These are phyloP conservation scores for Chrysina gloriosa DNA, from an alignment of 2,888 invertebrate species.

Conservation along the genomic window DNA sequence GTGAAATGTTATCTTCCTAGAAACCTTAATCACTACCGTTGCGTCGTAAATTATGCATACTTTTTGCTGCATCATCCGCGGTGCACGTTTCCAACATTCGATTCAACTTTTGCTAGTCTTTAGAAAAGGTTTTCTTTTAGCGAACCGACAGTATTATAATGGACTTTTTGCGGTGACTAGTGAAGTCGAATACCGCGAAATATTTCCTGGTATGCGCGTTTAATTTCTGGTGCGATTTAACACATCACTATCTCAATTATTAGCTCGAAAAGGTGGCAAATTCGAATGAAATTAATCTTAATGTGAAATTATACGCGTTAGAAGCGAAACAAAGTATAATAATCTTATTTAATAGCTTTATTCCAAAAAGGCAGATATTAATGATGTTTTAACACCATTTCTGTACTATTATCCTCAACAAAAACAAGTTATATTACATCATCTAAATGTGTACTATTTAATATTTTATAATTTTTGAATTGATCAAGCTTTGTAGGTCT, in stretches of 20 bases:
- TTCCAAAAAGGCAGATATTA: too few relatives aligned
- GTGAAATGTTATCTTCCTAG: conserved; percentile 24
- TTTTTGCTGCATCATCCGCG: conserved; percentile 12
- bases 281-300: conserved; percentile 22
- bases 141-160: not conserved
- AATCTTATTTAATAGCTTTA: not conserved
- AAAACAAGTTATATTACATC: too few relatives aligned
- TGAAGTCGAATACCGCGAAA: conserved; percentile 18
- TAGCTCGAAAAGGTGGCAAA: conserved; percentile 7
- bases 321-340: not conserved
- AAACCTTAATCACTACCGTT: conserved; percentile 28
- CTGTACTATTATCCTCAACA: too few relatives aligned
- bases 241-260: conserved; percentile 1
- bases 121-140: not conserved
- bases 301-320: conserved; percentile 4
- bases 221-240: not conserved
- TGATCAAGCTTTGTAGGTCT: too few relatives aligned
- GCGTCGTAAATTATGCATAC: conserved; percentile 15
- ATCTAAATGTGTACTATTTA: too few relatives aligned
- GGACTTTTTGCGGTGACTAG: not conserved
- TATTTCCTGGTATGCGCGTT: conserved; percentile 15
- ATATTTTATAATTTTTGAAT: too few relatives aligned
- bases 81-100: not conserved
- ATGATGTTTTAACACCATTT: too few relatives aligned
- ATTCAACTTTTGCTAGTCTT: not conserved